Base-by-base conservation (phyloP, 2,797 vertebrate genomes). In the Tapirus indicus region DNA sequence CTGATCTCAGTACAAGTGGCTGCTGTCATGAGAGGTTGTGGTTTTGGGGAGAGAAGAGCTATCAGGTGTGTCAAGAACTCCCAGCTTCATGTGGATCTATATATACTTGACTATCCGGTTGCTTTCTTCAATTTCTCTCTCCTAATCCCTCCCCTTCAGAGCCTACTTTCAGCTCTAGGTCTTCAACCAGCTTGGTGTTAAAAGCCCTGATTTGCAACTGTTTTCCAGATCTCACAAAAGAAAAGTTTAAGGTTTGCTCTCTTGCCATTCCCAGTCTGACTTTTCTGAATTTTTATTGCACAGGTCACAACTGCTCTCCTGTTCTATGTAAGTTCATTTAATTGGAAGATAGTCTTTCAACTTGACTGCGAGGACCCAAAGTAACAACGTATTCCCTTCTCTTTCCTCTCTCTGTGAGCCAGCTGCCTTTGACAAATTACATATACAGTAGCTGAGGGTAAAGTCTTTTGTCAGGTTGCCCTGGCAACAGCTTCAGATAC, bases 381-480 rank as follows among this genome's bases (percentile, higher is more conserved):
- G 21, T 85, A 74, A 35, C 66, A 71, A 58, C 60, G 56, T 32
- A 1, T 35, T 32, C 60, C 95, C 25, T 83, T 74, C 87, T 66
- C 56, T 32, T 6, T 60, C 25, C 35, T 64, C 56, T 94, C 93
- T 10, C 84, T 74, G 44, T 3, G 62, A 56, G 6, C 88, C 88
- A 83, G 93, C 93, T 96, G 94, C 89, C 95, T 97, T 93, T 60
- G 87, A 97, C 69, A 94, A 69, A 97, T 97, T 92, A 90, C 54
- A 74, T 16, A 14, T 62, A 80, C 79, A 11, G 62, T 69, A 84
- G 79, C 85, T 32, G 54, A 95, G 96, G 94, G 80, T 69, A 27
- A 92, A 96, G 71, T 62, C 93, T 84, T 90, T 95, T 93, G 95
- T 97, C 79, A 82, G 12, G 97, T 98, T 98, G 80, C 96, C 92